Conservation (phyloP, 37 sponge, comb jelly and placozoan species). For the Cladorhizidae sp. region DNA sequence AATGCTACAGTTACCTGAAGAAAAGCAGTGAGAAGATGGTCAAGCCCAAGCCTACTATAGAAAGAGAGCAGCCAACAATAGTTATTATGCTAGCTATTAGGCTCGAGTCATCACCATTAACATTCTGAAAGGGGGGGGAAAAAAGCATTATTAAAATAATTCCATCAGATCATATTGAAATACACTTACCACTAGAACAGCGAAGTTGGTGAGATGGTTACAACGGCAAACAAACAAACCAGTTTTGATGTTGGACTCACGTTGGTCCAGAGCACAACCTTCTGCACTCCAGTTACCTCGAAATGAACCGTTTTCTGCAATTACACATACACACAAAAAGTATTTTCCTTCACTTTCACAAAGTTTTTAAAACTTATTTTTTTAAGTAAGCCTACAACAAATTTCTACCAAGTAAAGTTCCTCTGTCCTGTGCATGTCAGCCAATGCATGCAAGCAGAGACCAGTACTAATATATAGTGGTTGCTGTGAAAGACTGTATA, state of each 20-base stretch:
- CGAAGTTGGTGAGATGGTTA: slow-evolving; percentile 79
- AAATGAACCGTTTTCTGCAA: not conserved
- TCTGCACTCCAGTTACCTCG: slow-evolving; percentile 39
- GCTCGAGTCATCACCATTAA: slow-evolving; percentile 37
- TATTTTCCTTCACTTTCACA: no score
- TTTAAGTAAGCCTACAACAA: no score
- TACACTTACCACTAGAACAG: slow-evolving; percentile 56
- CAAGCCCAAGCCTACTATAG: slow-evolving; percentile 44
- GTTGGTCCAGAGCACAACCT: slow-evolving; percentile 22
- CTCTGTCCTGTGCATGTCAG: no score
- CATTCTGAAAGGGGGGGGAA: slow-evolving; percentile 22
- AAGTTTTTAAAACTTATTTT: no score
- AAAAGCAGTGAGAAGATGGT: slow-evolving; percentile 12
- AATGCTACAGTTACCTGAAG: slow-evolving; percentile 53
- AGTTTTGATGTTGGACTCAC: slow-evolving; percentile 5
- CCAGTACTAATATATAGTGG: no score
- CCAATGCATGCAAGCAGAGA: no score
- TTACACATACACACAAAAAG: not conserved
- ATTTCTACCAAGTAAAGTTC: no score
- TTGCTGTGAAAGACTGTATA: no score
- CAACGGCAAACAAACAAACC: slow-evolving; percentile 41
- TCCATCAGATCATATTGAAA: not conserved
- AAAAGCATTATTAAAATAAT: not conserved
- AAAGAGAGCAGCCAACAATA: slow-evolving; percentile 36
- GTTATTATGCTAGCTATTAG: not conserved